phyloP scores from a whole-genome alignment of 2,113 vertebrate genomes.

The Turdus rufiventris region DNA sequence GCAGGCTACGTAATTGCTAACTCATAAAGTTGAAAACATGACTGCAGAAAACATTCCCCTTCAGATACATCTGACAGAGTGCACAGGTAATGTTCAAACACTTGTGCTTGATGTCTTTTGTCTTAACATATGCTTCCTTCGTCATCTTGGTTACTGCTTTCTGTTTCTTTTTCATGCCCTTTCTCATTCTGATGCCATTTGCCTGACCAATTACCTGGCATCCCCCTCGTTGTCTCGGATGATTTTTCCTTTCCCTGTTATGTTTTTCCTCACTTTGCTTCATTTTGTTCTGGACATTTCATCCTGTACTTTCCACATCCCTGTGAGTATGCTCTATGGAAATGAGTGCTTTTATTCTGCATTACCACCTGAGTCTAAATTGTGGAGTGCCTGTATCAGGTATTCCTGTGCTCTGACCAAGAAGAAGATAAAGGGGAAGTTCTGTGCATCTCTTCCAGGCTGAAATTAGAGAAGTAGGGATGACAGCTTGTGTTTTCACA shows the following conservation, averaged over 20 bases:
- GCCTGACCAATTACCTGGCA: not conserved
- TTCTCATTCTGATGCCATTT: not conserved
- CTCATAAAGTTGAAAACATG: slow-evolving; percentile 67
- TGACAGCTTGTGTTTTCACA: not conserved
- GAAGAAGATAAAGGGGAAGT: not conserved
- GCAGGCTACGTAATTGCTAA: slow-evolving; percentile 59
- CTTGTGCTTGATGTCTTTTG: not conserved
- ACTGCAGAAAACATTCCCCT: slow-evolving; percentile 45
- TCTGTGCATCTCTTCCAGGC: not conserved
- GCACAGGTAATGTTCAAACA: slow-evolving; percentile 47
- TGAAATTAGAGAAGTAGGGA: not conserved
- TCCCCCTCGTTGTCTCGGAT: not conserved
- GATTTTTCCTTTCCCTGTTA: not conserved
- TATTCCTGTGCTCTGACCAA: not conserved
- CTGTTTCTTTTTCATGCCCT: not conserved
- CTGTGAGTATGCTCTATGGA: not conserved
- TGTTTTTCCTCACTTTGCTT: not conserved
- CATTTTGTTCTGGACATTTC: not conserved
- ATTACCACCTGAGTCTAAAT: not conserved
- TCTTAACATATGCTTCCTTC: not conserved
- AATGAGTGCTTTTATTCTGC: not conserved
- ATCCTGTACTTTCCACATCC: not conserved
- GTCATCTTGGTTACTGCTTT: not conserved
- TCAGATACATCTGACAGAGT: slow-evolving; percentile 40
- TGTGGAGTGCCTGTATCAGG: not conserved